Evolutionary conservation across 2,113 vertebrate genomes (phyloP), one percentile per base, ranked within the genome.

Genomic region (Neogobius melanostomus): DNA sequence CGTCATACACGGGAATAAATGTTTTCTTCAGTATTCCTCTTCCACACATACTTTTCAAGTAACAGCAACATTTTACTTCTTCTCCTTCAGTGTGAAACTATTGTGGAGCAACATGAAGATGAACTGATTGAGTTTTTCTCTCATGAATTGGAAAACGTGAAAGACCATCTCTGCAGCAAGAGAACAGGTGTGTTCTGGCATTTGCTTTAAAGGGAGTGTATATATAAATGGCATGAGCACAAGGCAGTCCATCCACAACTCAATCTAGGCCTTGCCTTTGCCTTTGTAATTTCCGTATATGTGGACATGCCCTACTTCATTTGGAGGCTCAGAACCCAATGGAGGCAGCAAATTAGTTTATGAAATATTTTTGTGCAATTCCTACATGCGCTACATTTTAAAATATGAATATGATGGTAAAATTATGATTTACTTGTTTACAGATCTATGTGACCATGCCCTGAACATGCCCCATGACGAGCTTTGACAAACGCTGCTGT

Each of bases 401-500:
- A 36, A 36, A 5, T 36, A 36, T 36, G 28, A 36, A 36, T 36
- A 3, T 36, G 28, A 36, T 36, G 0, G 28, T 36, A 5, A 49
- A 50, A 7, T 4, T 9, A 4, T 17, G 11, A 17, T 57, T 72
- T 11, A 42, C 48, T n/a, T 84, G 73, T 89, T 73, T 2, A n/a
- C 92, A 98, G 97, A 98, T 83, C 92, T 98, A 1, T 98, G 97
- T 52, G 97, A 98, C 91, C 94, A 98, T 2, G 93, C 96, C n/a
- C 92, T 98, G 69, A 92, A 93, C 85, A 92, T 94, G 72, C 88
- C 93, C 0, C 97, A 96, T 0, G 96, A 98, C 36, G 97, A 98
- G 82, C 94, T 98, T 74, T 98, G 94, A 98, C 75, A 7, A 44
- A 66, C 42, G 42, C 46, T 51, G 65, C 54, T 12, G 15, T 60